Percentiles rank a stretch among this genome's conserved stretches.
Evolutionary conservation across 2,797 vertebrate genomes (phyloP).

Genomic region (Takifugu rubripes): DNA sequence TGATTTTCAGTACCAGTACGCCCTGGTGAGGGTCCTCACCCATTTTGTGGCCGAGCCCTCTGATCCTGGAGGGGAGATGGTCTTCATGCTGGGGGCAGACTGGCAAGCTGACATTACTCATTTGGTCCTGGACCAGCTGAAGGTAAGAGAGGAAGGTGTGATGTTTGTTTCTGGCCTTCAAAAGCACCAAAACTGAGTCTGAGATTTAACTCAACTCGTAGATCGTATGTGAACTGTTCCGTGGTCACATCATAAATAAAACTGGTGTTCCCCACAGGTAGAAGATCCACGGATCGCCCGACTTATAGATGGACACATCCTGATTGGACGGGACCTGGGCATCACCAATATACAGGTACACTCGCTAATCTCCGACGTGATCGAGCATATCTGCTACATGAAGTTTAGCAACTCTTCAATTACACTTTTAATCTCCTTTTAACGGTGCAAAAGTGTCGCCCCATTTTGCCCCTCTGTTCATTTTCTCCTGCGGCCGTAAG

Average conservation of each 20-base stretch:
- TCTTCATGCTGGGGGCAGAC: constrained; percentile 87
- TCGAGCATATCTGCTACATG: constrained; percentile 23
- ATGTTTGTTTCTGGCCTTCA: too few relatives aligned
- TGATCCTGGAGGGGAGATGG: constrained; percentile 80
- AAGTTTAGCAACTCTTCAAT: constrained; percentile 1
- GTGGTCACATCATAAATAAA: too few relatives aligned
- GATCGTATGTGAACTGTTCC: too few relatives aligned
- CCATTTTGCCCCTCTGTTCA: constrained; percentile 13
- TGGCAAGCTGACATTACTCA: constrained; percentile 97
- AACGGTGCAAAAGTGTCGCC: constrained; percentile 15
- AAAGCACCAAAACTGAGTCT: too few relatives aligned
- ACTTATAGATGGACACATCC: constrained; percentile 82
- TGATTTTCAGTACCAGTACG: constrained; percentile 75
- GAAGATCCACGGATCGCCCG: constrained; percentile 86
- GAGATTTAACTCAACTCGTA: too few relatives aligned
- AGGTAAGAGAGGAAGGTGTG: constrained; percentile 48
- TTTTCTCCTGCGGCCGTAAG: constrained; percentile 19
- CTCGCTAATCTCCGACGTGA: too few relatives aligned
- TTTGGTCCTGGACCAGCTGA: constrained; percentile 87
- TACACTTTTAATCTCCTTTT: too few relatives aligned
- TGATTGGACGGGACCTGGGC: constrained; percentile 87
- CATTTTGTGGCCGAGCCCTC: constrained; percentile 89
- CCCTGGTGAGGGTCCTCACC: constrained; percentile 88
- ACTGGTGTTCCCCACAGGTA: constrained; percentile 63
- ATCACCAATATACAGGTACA: constrained; percentile 90